Percentiles rank a stretch among this genome's conserved stretches.
These are phyloP conservation scores for Halcyon leucocephala DNA, from an alignment of 2,797 vertebrate species.

Conservation along the genomic window DNA sequence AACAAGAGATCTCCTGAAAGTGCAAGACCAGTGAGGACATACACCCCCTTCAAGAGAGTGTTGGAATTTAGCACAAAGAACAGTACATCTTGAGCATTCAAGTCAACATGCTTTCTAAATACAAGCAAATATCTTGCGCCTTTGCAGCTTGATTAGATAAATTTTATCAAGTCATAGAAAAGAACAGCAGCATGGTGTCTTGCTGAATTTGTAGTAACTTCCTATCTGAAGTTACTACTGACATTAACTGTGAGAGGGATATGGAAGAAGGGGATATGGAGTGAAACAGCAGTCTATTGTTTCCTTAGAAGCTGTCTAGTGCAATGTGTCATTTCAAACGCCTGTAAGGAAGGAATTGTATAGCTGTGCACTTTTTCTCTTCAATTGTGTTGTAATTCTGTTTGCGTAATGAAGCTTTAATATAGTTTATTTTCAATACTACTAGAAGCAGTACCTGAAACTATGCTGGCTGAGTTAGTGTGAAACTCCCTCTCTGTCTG, in stretches of 20 bases:
- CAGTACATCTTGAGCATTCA: conserved; percentile 47
- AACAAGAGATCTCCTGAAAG: conserved; percentile 41
- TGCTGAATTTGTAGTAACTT: conserved; percentile 30
- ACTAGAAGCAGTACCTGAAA: not conserved
- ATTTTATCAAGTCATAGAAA: not conserved
- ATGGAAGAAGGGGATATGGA: not conserved
- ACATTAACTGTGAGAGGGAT: not conserved
- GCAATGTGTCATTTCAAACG: conserved; percentile 17
- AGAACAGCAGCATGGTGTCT: conserved; percentile 18
- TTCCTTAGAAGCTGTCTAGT: not conserved
- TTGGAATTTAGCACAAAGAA: conserved; percentile 85
- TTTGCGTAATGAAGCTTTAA: not conserved
- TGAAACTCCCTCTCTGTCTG: not conserved
- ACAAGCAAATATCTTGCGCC: not conserved
- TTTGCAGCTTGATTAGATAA: conserved; percentile 29
- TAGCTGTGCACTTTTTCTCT: not conserved
- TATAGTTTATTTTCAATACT: not conserved
- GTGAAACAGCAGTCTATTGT: not conserved
- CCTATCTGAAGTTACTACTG: not conserved
- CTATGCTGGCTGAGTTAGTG: not conserved
- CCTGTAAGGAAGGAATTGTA: not conserved
- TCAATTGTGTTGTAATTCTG: not conserved
- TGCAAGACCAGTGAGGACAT: conserved; percentile 71
- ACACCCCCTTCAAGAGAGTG: conserved; percentile 90
- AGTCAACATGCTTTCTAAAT: not conserved